Percentiles rank a stretch among this genome's conserved stretches.
These are phyloP conservation scores for Plumapathes pennacea DNA, from an alignment of 92 coral and sea anemone genomes.

Conservation along the genomic window DNA sequence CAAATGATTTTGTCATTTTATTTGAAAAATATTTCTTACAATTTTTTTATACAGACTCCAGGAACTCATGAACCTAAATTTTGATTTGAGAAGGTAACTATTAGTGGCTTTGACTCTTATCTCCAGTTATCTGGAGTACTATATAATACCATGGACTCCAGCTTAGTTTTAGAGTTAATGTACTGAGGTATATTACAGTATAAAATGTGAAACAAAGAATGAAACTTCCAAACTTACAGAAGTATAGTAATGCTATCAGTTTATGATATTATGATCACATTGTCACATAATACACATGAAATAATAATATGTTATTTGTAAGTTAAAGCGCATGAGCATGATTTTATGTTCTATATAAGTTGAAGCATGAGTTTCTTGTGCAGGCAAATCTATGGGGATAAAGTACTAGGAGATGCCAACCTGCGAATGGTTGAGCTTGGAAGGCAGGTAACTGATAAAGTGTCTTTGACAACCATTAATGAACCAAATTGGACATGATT, in stretches of 20 bases:
- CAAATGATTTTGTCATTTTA: background rate
- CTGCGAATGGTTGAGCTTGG: slow-evolving; percentile 61
- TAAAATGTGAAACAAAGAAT: too few relatives aligned
- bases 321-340: background rate
- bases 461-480: background rate
- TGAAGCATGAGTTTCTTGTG: background rate
- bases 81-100: slow-evolving; percentile 60
- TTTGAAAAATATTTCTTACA: background rate
- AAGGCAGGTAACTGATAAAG: slow-evolving; percentile 32
- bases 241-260: too few relatives aligned
- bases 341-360: background rate
- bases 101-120: too few relatives aligned
- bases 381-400: slow-evolving; percentile 62
- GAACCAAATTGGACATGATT: background rate
- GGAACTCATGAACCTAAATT: slow-evolving; percentile 57
- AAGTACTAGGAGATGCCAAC: slow-evolving; percentile 55
- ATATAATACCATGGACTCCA: too few relatives aligned
- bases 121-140: too few relatives aligned
- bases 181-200: too few relatives aligned
- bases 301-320: too few relatives aligned
- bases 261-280: too few relatives aligned
- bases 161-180: too few relatives aligned
- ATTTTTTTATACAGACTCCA: slow-evolving; percentile 26
- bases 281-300: too few relatives aligned
- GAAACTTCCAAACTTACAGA: too few relatives aligned